phyloP scores from a whole-genome alignment of 2,113 vertebrate genomes.

The Heterotilapia buettikoferi region DNA sequence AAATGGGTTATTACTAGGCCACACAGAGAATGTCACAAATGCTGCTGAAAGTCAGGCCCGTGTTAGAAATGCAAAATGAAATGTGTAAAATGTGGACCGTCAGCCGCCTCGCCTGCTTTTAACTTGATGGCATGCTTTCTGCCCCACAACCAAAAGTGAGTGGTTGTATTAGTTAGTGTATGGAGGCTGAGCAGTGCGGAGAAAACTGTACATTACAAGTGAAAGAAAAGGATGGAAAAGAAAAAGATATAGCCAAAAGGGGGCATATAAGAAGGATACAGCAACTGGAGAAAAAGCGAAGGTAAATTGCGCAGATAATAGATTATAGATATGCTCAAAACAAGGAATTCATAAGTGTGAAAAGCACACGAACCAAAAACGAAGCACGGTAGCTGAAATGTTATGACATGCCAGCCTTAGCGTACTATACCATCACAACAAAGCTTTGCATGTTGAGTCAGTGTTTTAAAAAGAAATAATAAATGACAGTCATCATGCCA shows the following conservation, averaged over 20 bases:
- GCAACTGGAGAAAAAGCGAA: background rate
- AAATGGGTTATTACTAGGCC: background rate
- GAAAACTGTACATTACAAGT: background rate
- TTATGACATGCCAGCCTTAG: background rate
- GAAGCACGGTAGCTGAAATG: background rate
- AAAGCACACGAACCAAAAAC: background rate
- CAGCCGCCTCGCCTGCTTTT: background rate
- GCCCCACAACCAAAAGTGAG: background rate
- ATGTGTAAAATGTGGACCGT: background rate
- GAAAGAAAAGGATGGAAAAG: background rate
- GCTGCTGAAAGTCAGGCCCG: background rate
- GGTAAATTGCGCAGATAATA: background rate
- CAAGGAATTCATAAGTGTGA: background rate
- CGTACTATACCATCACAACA: background rate
- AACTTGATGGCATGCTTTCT: background rate
- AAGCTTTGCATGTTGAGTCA: background rate
- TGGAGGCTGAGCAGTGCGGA: background rate
- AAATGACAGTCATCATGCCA: background rate
- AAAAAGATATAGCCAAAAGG: background rate
- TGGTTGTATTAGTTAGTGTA: background rate
- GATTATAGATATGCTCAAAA: background rate
- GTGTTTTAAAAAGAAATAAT: background rate
- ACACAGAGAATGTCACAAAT: background rate
- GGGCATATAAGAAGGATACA: background rate
- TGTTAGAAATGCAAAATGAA: background rate